Percentiles rank a stretch among this genome's conserved stretches.
Evolutionary conservation across 2,797 vertebrate genomes (phyloP).

Genomic region (Gallinago stenura): DNA sequence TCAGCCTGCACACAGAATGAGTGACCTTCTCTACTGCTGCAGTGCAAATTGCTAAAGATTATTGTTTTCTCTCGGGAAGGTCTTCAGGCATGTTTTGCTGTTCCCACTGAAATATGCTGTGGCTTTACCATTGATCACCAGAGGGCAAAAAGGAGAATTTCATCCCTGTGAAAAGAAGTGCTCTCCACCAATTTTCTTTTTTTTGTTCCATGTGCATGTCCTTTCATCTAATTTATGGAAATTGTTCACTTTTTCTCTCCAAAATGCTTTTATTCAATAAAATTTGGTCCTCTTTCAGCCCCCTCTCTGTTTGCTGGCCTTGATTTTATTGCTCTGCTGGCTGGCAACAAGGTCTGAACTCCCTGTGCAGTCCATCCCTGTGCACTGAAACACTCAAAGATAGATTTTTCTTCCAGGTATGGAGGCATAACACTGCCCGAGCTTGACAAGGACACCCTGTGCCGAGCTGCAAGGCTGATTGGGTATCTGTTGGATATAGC

Average conservation of each 20-base stretch:
- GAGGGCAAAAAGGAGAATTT: constrained; percentile 31
- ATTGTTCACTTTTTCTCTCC: not conserved
- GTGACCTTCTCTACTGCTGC: constrained; percentile 8
- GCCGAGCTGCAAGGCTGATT: not conserved
- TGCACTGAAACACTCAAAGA: not conserved
- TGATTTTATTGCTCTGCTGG: not conserved
- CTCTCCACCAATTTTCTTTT: not conserved
- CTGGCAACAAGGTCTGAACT: not conserved
- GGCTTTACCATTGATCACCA: not conserved
- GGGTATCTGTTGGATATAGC: not conserved
- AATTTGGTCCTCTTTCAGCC: not conserved
- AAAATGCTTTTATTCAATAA: not conserved
- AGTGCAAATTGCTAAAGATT: constrained; percentile 32
- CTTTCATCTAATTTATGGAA: not conserved
- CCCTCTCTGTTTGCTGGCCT: not conserved
- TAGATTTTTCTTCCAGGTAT: not conserved
- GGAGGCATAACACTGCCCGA: not conserved
- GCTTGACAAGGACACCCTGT: not conserved
- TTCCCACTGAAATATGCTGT: not conserved
- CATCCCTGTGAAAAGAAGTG: not conserved
- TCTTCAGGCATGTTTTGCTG: not conserved
- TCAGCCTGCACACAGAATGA: not conserved
- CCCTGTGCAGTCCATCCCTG: not conserved
- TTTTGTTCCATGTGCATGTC: not conserved
- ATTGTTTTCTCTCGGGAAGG: not conserved